phyloP scores from a whole-genome alignment of 1,140 invertebrate species.

The Semibalanus balanoides region DNA sequence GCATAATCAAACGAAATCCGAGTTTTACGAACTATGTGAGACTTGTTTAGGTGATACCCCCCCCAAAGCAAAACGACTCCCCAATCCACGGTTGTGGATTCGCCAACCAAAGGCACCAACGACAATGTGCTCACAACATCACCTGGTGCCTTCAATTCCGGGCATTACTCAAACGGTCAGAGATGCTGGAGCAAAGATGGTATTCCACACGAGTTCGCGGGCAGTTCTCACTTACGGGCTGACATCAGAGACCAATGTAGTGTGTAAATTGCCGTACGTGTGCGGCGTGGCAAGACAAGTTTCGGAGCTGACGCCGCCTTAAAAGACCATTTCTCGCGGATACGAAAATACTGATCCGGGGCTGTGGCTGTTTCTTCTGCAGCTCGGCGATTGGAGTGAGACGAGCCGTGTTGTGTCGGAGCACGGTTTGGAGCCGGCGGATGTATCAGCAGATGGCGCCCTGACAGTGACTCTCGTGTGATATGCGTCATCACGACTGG shows the following conservation, averaged over 20 bases:
- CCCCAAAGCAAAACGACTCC: no score
- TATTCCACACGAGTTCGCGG: not conserved
- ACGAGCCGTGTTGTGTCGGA: no score
- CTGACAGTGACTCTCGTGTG: not conserved
- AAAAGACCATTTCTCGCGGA: not conserved
- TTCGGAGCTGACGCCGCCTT: not conserved
- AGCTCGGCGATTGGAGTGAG: not conserved
- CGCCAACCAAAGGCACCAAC: no score
- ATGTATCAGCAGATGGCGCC: not conserved
- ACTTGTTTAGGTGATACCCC: no score
- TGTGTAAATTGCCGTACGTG: not conserved
- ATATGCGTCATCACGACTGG: no score
- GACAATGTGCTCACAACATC: no score
- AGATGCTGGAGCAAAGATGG: not conserved
- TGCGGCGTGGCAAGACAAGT: not conserved
- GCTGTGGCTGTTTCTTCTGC: not conserved
- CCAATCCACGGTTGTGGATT: no score
- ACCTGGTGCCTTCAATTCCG: no score
- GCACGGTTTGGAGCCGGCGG: no score
- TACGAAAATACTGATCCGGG: not conserved
- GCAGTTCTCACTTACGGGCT: not conserved
- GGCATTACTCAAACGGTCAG: no score
- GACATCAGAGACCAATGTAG: not conserved
- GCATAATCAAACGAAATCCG: no score
- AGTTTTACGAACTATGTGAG: no score